These are phyloP conservation scores for Actinia equina DNA, from an alignment of 64 coral and sea anemone species.

Conservation along the genomic window DNA sequence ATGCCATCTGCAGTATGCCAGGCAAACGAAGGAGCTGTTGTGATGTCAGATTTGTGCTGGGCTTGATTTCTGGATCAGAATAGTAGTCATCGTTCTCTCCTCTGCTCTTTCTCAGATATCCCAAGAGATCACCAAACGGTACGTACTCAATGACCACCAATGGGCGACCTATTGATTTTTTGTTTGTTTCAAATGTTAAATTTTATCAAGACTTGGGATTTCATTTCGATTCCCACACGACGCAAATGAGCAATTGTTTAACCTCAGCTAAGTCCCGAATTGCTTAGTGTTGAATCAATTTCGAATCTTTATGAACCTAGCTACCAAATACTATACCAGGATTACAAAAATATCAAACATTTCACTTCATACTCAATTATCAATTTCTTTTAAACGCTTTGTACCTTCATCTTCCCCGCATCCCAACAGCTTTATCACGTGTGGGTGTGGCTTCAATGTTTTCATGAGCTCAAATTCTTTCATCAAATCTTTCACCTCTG, in stretches of 20 bases:
- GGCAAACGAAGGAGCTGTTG: constrained; percentile 29
- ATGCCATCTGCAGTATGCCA: constrained; percentile 30
- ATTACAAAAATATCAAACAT: no score
- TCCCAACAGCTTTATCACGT: constrained; percentile 54
- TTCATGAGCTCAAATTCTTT: constrained; percentile 55
- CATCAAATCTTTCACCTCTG: constrained; percentile 38
- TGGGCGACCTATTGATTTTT: constrained; percentile 1
- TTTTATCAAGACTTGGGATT: no score
- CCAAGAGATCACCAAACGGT: constrained; percentile 16
- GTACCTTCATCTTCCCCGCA: constrained; percentile 44
- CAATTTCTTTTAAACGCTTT: no score
- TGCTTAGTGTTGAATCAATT: no score
- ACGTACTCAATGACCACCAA: constrained; percentile 30
- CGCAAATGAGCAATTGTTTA: no score
- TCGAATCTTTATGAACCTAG: no score
- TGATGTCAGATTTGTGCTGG: constrained; percentile 15
- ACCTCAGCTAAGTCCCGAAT: no score
- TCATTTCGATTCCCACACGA: no score
- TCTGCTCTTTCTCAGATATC: constrained; percentile 19
- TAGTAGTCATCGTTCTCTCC: constrained; percentile 37
- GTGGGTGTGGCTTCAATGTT: constrained; percentile 46
- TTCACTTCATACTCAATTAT: no score
- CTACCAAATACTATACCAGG: no score
- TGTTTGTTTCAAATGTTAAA: no score
- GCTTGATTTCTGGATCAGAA: constrained; percentile 25